phyloP scores from a whole-genome alignment of 2,888 invertebrate species.

The Amitus sp. region DNA sequence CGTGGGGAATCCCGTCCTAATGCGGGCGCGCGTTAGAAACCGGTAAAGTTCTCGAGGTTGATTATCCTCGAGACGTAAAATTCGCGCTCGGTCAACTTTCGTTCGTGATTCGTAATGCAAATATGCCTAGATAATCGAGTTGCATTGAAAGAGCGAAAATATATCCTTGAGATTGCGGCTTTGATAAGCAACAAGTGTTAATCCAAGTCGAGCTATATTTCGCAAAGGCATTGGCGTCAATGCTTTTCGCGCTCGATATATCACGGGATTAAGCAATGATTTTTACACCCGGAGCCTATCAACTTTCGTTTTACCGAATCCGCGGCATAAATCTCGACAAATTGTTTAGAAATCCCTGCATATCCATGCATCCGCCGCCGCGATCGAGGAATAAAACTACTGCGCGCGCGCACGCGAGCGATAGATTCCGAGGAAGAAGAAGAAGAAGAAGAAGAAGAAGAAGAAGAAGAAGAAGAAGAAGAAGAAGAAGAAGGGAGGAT shows the following conservation, averaged over 20 bases:
- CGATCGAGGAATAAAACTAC: too few relatives aligned
- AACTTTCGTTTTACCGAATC: slow-evolving; percentile 1
- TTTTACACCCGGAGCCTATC: neutral
- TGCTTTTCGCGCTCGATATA: slow-evolving; percentile 1
- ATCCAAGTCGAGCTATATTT: slow-evolving; percentile 1
- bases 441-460: too few relatives aligned
- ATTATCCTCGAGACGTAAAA: too few relatives aligned
- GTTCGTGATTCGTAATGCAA: slow-evolving; percentile 6
- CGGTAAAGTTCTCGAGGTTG: neutral
- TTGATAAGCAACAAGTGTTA: slow-evolving; percentile 6
- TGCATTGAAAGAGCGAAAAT: slow-evolving; percentile 3
- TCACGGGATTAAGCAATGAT: slow-evolving; percentile 3
- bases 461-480: too few relatives aligned
- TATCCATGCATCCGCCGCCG: too few relatives aligned
- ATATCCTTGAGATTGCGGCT: slow-evolving; percentile 7
- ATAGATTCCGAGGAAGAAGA: too few relatives aligned
- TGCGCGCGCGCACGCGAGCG: too few relatives aligned
- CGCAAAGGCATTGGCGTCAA: slow-evolving; percentile 4
- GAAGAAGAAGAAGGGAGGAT: too few relatives aligned
- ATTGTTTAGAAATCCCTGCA: too few relatives aligned
- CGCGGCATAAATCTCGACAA: neutral
- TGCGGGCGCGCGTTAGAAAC: slow-evolving; percentile 20
- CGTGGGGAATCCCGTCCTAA: too few relatives aligned
- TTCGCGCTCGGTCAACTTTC: neutral
- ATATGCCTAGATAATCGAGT: slow-evolving; percentile 1